Evolutionary conservation across 2,113 vertebrate species (phyloP).

Genomic region (Rhagologus leucostigma): DNA sequence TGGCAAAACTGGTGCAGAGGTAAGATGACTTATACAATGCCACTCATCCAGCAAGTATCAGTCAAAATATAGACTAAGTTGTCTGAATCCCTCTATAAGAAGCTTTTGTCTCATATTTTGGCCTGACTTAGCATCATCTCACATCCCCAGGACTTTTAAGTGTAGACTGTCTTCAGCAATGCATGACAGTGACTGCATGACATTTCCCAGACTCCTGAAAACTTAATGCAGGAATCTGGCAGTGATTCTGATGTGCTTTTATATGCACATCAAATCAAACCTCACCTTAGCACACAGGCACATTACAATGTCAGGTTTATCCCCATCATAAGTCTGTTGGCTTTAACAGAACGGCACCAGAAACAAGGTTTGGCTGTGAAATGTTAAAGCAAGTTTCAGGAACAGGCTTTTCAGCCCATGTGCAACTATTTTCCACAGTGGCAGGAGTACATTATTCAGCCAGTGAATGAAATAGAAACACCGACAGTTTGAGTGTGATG

Average conservation of each 20-base stretch:
- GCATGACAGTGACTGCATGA: background rate
- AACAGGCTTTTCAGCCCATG: background rate
- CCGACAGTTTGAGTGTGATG: background rate
- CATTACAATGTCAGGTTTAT: background rate
- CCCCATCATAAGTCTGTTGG: background rate
- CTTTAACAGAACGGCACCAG: background rate
- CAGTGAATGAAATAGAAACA: background rate
- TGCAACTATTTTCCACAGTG: background rate
- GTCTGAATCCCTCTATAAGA: background rate
- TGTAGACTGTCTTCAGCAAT: background rate
- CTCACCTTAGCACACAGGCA: background rate
- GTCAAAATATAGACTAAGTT: background rate
- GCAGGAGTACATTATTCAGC: background rate
- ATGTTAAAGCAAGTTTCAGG: background rate
- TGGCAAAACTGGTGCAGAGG: background rate
- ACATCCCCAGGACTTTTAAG: background rate
- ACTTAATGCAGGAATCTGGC: background rate
- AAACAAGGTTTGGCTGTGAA: background rate
- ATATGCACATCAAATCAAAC: background rate
- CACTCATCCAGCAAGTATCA: background rate
- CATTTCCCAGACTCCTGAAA: conserved; percentile 8
- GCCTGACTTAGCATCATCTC: background rate
- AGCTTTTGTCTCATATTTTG: conserved; percentile 2
- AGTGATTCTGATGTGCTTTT: conserved; percentile 2
- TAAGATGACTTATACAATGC: background rate